phyloP scores from a whole-genome alignment of 2,797 vertebrate species.

The Ctenochaetus hawaiiensis region DNA sequence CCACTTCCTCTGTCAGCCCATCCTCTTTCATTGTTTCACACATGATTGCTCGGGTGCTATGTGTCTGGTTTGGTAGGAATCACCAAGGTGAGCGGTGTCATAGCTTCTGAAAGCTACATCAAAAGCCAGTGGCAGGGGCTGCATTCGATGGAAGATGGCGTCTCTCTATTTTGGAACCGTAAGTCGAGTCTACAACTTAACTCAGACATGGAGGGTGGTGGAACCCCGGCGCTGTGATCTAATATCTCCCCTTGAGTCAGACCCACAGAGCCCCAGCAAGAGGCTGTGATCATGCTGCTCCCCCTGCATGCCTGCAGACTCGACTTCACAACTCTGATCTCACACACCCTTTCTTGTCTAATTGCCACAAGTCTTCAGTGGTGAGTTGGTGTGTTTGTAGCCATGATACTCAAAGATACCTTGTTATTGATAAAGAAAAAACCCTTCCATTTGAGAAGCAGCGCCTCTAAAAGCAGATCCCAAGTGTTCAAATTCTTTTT shows the following conservation, averaged over 20 bases:
- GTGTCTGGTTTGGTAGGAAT: constrained; percentile 21
- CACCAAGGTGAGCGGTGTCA: constrained; percentile 25
- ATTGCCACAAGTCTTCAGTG: constrained; percentile 30
- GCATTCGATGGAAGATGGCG: constrained; percentile 10
- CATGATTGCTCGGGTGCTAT: not conserved
- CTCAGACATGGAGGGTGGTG: constrained; percentile 6
- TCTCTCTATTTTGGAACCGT: constrained; percentile 28
- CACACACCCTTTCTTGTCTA: constrained; percentile 19
- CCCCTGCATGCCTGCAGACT: constrained; percentile 24
- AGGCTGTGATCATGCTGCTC: constrained; percentile 56
- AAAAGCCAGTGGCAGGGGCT: constrained; percentile 16
- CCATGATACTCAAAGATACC: constrained; percentile 23
- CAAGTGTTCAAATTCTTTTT: not conserved
- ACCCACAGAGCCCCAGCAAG: constrained; percentile 45
- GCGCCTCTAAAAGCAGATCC: not conserved
- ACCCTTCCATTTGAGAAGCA: not conserved
- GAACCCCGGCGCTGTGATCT: constrained; percentile 42
- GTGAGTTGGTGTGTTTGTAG: constrained; percentile 17
- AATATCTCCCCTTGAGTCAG: constrained; percentile 35
- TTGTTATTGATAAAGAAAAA: constrained; percentile 1
- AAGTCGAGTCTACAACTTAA: constrained; percentile 30
- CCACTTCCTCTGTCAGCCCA: constrained; percentile 20
- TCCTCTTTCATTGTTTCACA: constrained; percentile 2
- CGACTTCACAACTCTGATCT: constrained; percentile 33
- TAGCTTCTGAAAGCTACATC: constrained; percentile 20